Conservation (phyloP, 1,140 invertebrate genomes). For the Periplaneta americana region DNA sequence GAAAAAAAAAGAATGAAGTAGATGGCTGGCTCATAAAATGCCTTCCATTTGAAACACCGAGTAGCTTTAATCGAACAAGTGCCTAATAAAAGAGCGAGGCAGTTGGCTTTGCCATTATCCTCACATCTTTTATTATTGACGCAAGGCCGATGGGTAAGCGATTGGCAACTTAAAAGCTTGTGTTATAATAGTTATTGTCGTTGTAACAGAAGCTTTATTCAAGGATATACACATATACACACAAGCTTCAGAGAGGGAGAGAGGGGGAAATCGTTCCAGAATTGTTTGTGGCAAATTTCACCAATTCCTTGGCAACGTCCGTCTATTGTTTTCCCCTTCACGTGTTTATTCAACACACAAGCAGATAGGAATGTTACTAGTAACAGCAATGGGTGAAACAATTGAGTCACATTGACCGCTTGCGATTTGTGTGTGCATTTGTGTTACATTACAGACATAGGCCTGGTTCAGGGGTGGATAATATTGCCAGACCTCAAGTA, state of each 20-base stretch:
- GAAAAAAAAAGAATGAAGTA: not conserved
- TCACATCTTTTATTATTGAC: not conserved
- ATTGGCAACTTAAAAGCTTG: not conserved
- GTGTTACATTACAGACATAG: not conserved
- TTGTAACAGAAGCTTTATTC: not conserved
- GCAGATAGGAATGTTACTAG: not conserved
- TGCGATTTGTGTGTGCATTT: not conserved
- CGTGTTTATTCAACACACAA: not conserved
- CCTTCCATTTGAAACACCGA: not conserved
- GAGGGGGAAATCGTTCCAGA: not conserved
- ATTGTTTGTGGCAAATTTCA: not conserved
- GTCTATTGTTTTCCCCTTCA: not conserved
- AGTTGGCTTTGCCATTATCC: not conserved
- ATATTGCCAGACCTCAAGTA: too few relatives aligned
- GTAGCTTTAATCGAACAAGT: not conserved
- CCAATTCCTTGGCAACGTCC: not conserved
- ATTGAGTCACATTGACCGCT: not conserved
- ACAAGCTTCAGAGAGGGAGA: not conserved
- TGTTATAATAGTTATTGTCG: not conserved
- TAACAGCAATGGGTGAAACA: not conserved
- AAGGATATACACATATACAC: not conserved
- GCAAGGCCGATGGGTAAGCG: not conserved
- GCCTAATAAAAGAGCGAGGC: not conserved
- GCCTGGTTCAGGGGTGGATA: not conserved
- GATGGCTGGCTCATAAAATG: not conserved